Percentiles rank a stretch among this genome's conserved stretches.
phyloP scores from a whole-genome alignment of 2,797 vertebrate genomes.

The Myripristis jacobus region DNA sequence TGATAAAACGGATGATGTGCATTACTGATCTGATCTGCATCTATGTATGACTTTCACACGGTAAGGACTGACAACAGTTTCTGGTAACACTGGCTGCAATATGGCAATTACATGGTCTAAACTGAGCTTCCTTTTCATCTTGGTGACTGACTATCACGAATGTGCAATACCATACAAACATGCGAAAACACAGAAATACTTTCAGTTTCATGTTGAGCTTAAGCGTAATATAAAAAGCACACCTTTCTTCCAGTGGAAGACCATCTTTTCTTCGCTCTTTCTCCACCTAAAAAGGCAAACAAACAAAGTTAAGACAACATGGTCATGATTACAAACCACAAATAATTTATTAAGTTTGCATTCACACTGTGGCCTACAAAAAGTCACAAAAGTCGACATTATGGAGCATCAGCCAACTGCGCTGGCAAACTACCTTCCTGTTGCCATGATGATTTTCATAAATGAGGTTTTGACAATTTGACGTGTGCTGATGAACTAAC shows the following conservation, averaged over 20 bases:
- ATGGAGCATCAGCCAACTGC: not conserved
- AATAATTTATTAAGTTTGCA: not conserved
- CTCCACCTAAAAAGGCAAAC: slow-evolving; percentile 83
- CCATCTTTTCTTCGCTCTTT: slow-evolving; percentile 90
- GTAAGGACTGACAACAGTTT: not conserved
- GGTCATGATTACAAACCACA: not conserved
- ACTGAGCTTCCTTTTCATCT: not conserved
- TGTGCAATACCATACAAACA: not conserved
- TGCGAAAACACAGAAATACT: not conserved
- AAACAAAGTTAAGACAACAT: slow-evolving; percentile 16
- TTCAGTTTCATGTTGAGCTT: not conserved
- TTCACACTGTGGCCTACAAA: slow-evolving; percentile 13
- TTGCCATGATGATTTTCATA: slow-evolving; percentile 2
- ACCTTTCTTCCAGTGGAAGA: slow-evolving; percentile 91
- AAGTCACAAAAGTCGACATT: not conserved
- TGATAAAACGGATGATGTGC: not conserved
- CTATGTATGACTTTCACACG: not conserved
- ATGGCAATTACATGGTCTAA: not conserved
- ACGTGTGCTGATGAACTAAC: not conserved
- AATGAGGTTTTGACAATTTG: not conserved
- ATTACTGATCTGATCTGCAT: not conserved
- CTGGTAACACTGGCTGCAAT: not conserved
- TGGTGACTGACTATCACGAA: not conserved
- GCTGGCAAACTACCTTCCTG: slow-evolving; percentile 22
- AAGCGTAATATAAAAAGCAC: slow-evolving; percentile 47